Evolutionary conservation across 2,113 vertebrate species (phyloP).

Genomic region (Salminus brasiliensis): DNA sequence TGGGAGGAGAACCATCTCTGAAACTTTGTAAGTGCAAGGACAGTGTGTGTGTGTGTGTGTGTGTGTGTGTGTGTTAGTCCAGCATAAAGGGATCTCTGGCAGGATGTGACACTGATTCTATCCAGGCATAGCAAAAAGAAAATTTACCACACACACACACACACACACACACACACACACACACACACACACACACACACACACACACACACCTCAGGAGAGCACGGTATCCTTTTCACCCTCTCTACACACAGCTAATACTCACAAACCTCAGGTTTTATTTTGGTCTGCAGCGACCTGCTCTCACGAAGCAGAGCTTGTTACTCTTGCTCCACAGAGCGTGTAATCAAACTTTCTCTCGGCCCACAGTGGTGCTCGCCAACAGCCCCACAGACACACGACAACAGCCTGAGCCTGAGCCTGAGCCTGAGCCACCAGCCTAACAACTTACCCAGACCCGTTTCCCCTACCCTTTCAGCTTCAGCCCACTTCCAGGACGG

Average conservation of each 20-base stretch:
- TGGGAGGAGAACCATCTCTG: slow-evolving; percentile 28
- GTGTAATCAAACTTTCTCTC: background rate
- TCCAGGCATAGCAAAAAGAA: slow-evolving; percentile 57
- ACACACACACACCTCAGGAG: background rate
- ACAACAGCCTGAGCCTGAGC: background rate
- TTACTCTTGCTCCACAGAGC: background rate
- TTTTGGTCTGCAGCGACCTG: background rate
- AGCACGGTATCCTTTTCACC: background rate
- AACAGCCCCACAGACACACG: background rate
- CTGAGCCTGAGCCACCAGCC: background rate
- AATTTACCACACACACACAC: slow-evolving; percentile 11
- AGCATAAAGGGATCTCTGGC: slow-evolving; percentile 27
- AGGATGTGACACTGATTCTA: slow-evolving; percentile 59
- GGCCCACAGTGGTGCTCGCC: background rate
- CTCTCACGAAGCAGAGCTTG: background rate
- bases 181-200: slow-evolving; percentile 16
- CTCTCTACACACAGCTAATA: background rate
- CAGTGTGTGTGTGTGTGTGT: slow-evolving; percentile 17
- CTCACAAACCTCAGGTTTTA: background rate
- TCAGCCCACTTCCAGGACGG: background rate
- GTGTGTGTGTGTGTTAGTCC: slow-evolving; percentile 3
- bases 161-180: slow-evolving; percentile 15
- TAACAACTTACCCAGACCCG: background rate
- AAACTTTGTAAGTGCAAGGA: slow-evolving; percentile 7
- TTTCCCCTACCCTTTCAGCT: background rate